Conservation (phyloP, 2,113 vertebrate species). For the Pandion haliaetus region DNA sequence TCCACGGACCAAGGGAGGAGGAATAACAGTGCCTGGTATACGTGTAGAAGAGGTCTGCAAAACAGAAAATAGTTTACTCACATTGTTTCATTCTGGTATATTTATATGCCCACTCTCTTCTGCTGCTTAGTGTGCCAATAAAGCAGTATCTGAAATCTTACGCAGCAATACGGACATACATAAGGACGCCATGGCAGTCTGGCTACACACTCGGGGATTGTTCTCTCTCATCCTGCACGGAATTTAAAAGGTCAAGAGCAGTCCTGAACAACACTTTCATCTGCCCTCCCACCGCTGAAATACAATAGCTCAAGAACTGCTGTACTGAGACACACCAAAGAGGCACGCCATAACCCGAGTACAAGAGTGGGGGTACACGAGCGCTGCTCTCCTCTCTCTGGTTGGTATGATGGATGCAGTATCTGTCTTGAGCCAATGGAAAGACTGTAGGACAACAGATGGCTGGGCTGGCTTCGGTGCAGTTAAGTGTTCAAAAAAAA, state of each 20-base stretch:
- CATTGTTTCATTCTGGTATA: neutral
- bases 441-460: neutral
- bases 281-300: neutral
- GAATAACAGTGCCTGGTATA: conserved; percentile 88
- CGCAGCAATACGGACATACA: fast-evolving
- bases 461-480: neutral
- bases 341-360: fast-evolving
- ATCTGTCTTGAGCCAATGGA: neutral
- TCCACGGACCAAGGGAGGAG: conserved; percentile 92
- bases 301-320: neutral
- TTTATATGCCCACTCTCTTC: neutral
- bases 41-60: conserved; percentile 77
- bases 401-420: neutral
- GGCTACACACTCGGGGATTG: neutral
- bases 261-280: neutral
- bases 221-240: neutral
- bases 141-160: neutral
- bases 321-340: neutral
- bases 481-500: no score
- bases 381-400: neutral
- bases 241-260: neutral
- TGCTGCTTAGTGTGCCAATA: neutral
- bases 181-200: neutral
- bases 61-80: neutral
- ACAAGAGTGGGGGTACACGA: neutral